Evolutionary conservation across 1,140 invertebrate genomes (phyloP), one percentile per base, ranked within the genome.

Genomic region (Procambarus clarkii): DNA sequence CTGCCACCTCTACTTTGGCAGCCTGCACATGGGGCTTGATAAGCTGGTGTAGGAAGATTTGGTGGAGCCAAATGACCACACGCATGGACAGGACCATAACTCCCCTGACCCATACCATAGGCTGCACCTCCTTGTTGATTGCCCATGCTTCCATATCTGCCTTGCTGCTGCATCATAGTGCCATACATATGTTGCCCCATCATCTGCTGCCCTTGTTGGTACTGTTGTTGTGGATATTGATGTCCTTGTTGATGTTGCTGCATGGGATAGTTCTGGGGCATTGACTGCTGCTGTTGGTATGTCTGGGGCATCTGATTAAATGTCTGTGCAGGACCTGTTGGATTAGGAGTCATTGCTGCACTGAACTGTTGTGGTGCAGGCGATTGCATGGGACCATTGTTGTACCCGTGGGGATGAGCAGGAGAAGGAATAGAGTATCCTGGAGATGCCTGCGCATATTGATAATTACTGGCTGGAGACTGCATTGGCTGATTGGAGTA

Each of bases 351-450:
- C 80, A 93, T 86, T 7, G 85, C 34, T 2, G 79, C 76, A 74
- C 60, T 91, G 71, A 86, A 89, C 81, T 92, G 93, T 69, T 91
- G 91, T 78, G 96, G 95, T 7, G 96, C 95, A 8, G 96, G 96
- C 7, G 95, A 96, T 0, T 95, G 95, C 92, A 96, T 93, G 15
- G 95, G 95, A 89, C 96, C 95, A 88, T 95, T 95, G 50, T 24
- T 71, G 54, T 88, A 91, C 15, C 83, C 89, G 69, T 80, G 78
- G n/a, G 74, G 86, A 76, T 85, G 85, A 45, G 91, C 86, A n/a
- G 92, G 88, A 60, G 92, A 91, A 24, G 91, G 92, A 13, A 84
- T 71, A 50, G 89, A 91, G 77, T 91, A 91, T 71, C 91, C 86
- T 48, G 84, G 91, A 3, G 90, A 93, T 34, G 78, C 77, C 71